Conservation (phyloP, 1,140 invertebrate genomes). For the Drosophila malerkotliana region DNA sequence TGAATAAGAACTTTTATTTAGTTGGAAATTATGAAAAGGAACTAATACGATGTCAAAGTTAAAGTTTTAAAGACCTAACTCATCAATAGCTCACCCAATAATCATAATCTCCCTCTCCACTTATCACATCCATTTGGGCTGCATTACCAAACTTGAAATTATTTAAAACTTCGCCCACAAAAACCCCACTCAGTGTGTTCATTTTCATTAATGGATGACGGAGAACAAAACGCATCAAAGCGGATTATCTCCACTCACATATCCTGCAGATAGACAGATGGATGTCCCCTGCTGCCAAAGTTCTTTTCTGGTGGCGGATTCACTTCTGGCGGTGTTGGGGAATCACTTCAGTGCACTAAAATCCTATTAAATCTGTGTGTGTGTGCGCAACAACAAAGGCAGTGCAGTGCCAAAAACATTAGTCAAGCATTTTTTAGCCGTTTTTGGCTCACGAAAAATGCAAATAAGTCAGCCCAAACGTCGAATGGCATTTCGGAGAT, state of each 20-base stretch:
- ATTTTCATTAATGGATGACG: constrained; percentile 35
- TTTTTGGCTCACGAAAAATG: constrained; percentile 68
- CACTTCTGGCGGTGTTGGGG: constrained; percentile 32
- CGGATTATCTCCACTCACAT: constrained; percentile 22
- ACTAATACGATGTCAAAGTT: neutral
- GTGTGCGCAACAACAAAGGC: constrained; percentile 30
- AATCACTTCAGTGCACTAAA: constrained; percentile 74
- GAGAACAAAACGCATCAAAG: constrained; percentile 32
- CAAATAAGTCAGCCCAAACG: constrained; percentile 56
- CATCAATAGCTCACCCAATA: neutral
- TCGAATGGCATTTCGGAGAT: constrained; percentile 19
- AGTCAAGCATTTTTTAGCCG: constrained; percentile 66
- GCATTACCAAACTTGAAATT: constrained; percentile 1
- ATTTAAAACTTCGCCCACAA: constrained; percentile 7
- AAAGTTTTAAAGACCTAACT: neutral
- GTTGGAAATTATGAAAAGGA: neutral
- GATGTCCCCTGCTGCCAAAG: neutral
- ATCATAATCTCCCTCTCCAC: neutral
- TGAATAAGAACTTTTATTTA: neutral
- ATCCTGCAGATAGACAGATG: constrained; percentile 16
- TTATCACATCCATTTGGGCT: neutral
- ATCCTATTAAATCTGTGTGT: constrained; percentile 65
- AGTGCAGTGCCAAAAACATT: constrained; percentile 55
- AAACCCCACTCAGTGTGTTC: neutral
- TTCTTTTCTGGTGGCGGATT: constrained; percentile 3